Evolutionary conservation across 1,140 invertebrate genomes (phyloP), one percentile per base, ranked within the genome.

Genomic region (Phthorimaea operculella): DNA sequence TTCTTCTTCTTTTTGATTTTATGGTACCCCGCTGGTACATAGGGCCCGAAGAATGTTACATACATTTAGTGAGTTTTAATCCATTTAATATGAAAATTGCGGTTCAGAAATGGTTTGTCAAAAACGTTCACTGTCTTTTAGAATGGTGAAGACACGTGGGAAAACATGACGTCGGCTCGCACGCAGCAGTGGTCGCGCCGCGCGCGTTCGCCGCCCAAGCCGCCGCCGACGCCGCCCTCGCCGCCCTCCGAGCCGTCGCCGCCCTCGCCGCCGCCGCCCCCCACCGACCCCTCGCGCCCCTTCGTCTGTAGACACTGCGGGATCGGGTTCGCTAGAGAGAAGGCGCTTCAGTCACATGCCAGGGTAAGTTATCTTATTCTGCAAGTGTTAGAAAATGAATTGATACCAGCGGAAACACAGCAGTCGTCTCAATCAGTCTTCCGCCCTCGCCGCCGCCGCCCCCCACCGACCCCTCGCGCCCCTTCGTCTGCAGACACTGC

Each of bases 251-350:
- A 59, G 10, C 55, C 63, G 14, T 57, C 63, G 2, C 55, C 63
- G 54, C 54, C 63, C 9, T 56, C 59, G 57, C 59, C 73, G 28
- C 67, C 71, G n/a, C 70, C 72, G 39, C 90, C 91, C 5, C 86
- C 92, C 39, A 88, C 89, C 0, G 93, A 94, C 82, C 89, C 91
- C 1, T 87, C 88, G 18, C 90, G 92, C 57, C 93, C 93, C 0
- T 94, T 94, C 67, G 92, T 94, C 4, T 94, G 93, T 59, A 90
- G 93, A 49, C 89, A 91, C 59, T 94, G 93, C 64, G 93, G 93
- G 0, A 86, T 94, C 45, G 90, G 90, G 8, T 94, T 94, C 81
- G 92, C 92, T 0, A 87, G 93, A 28, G 92, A 94, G 70, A 94
- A 94, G 70, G 93, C 93, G 2, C 72, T 94, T 1, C 89, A 90